Evolutionary conservation across 2,113 vertebrate genomes (phyloP).

Genomic region (Heterotis niloticus): DNA sequence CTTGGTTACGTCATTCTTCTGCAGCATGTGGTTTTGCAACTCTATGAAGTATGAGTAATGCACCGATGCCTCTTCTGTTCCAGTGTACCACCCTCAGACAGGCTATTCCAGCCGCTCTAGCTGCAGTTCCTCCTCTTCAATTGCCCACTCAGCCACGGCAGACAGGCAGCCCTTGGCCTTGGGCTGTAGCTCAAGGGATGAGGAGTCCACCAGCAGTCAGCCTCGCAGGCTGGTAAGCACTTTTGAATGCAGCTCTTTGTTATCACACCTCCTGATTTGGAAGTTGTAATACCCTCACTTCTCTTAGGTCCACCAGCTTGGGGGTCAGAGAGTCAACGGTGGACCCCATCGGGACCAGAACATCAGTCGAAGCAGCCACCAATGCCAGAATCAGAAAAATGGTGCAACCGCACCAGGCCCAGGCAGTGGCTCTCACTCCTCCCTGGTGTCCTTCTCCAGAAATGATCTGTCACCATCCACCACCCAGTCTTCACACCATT

Average conservation of each 20-base stretch:
- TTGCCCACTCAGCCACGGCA: slow-evolving; percentile 23
- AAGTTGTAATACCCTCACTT: not conserved
- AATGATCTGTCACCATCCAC: slow-evolving; percentile 46
- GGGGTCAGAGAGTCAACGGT: slow-evolving; percentile 65
- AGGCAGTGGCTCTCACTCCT: slow-evolving; percentile 31
- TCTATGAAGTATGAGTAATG: not conserved
- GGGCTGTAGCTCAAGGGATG: slow-evolving; percentile 37
- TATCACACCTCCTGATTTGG: not conserved
- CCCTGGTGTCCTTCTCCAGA: slow-evolving; percentile 45
- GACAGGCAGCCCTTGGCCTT: slow-evolving; percentile 40
- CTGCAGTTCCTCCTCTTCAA: slow-evolving; percentile 45
- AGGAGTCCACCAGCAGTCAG: slow-evolving; percentile 23
- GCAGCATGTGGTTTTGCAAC: not conserved
- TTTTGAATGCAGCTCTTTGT: too few species aligned
- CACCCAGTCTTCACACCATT: slow-evolving; percentile 44
- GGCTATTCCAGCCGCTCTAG: slow-evolving; percentile 63
- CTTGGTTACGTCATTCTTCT: not conserved
- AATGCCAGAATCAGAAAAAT: slow-evolving; percentile 49
- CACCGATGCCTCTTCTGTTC: not conserved
- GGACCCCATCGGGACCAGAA: slow-evolving; percentile 60
- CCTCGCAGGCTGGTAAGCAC: slow-evolving; percentile 55
- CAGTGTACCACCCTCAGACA: slow-evolving; percentile 75
- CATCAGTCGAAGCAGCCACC: slow-evolving; percentile 55
- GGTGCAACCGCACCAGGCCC: slow-evolving; percentile 28
- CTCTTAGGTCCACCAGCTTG: slow-evolving; percentile 59